Evolutionary conservation across 2,797 vertebrate genomes (phyloP).

Genomic region (Chiropotes sagulatus): DNA sequence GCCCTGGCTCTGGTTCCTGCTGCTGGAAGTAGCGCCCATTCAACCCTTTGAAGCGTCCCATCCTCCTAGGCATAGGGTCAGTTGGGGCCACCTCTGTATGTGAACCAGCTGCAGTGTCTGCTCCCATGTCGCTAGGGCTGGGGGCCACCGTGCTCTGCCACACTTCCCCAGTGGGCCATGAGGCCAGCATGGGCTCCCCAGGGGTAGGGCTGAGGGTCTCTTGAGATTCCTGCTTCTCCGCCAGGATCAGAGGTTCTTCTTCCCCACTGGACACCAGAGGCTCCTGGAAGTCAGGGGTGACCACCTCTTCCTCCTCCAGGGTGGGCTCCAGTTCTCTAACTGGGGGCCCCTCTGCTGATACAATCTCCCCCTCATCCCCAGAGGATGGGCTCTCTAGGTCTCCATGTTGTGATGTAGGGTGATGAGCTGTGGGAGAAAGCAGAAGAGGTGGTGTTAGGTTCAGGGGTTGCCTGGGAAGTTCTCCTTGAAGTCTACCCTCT

Average conservation of each 20-base stretch:
- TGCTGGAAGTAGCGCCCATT: conserved; percentile 83
- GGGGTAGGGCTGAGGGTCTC: background rate
- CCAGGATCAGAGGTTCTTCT: conserved; percentile 36
- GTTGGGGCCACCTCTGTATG: background rate
- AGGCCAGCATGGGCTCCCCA: background rate
- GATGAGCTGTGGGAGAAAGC: conserved; percentile 66
- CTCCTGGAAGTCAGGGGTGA: conserved; percentile 48
- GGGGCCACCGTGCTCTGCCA: background rate
- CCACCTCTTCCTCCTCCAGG: background rate
- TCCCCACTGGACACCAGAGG: conserved; percentile 67
- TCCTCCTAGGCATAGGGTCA: background rate
- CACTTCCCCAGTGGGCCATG: background rate
- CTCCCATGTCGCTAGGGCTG: background rate
- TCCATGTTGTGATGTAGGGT: conserved; percentile 58
- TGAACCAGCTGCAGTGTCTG: accelerated
- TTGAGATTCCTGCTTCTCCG: background rate
- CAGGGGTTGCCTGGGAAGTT: background rate
- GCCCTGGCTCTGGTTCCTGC: conserved; percentile 5
- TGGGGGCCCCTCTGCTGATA: conserved; percentile 63
- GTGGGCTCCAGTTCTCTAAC: conserved; percentile 6
- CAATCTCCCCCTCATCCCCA: conserved; percentile 63
- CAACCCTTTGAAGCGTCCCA: conserved; percentile 69
- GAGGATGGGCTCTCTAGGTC: conserved; percentile 64
- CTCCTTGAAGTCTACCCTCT: background rate
- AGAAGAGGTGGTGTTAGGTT: background rate